These are phyloP conservation scores for Uloborus diversus DNA, from an alignment of 1,140 invertebrate species.

Conservation along the genomic window DNA sequence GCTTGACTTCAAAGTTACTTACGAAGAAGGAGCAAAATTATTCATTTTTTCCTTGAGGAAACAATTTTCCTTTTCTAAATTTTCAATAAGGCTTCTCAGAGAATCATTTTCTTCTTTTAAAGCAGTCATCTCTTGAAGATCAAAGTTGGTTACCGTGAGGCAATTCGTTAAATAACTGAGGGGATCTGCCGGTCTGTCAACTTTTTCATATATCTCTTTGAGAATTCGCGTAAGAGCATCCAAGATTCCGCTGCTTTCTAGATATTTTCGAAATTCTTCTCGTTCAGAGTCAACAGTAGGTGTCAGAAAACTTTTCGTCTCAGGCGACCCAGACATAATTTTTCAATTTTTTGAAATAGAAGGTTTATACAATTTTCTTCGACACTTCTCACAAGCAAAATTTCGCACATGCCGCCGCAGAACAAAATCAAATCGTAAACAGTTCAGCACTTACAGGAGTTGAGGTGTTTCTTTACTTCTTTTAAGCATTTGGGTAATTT, in stretches of 20 bases:
- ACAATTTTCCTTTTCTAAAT: slow-evolving; percentile 22
- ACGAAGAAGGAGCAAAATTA: not conserved
- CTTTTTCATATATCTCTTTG: slow-evolving; percentile 45
- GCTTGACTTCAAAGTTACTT: not conserved
- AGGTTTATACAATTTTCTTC: too few species aligned
- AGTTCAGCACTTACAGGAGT: too few species aligned
- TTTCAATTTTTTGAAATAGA: too few species aligned
- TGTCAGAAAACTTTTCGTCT: slow-evolving; percentile 27
- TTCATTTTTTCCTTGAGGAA: too few species aligned
- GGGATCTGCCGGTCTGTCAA: slow-evolving; percentile 18
- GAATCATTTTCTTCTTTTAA: slow-evolving; percentile 19
- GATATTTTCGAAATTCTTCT: slow-evolving; percentile 48
- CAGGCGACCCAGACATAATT: too few species aligned
- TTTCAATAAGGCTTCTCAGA: not conserved
- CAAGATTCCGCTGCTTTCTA: slow-evolving; percentile 22
- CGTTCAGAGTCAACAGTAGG: slow-evolving; percentile 32
- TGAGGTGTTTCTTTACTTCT: too few species aligned
- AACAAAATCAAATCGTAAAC: too few species aligned
- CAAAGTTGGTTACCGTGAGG: slow-evolving; percentile 23
- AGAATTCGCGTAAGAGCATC: slow-evolving; percentile 29
- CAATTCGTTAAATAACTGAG: not conserved
- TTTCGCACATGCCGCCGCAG: too few species aligned
- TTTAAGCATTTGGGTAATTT: too few species aligned
- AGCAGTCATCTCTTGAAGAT: slow-evolving; percentile 2
- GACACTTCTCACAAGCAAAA: too few species aligned